Percentiles rank a stretch among this genome's conserved stretches.
Evolutionary conservation across 2,113 vertebrate species (phyloP).

Genomic region (Polypterus bichir): DNA sequence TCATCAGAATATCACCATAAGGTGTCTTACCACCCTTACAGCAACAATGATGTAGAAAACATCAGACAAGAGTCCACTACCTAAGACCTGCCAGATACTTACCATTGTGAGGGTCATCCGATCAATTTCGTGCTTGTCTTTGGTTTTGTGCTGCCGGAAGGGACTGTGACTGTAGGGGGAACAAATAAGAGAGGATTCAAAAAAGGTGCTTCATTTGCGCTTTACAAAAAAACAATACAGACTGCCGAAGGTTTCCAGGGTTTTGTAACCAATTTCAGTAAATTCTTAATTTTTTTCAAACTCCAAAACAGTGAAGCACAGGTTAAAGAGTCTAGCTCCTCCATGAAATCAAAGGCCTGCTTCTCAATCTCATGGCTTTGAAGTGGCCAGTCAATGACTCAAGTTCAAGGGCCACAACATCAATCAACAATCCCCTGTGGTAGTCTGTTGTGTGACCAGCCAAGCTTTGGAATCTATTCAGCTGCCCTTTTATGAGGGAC

Average conservation of each 20-base stretch:
- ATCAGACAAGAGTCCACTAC: neutral
- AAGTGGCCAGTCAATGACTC: constrained; percentile 28
- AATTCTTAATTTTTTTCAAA: no score
- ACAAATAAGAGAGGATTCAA: constrained; percentile 6
- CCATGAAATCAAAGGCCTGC: neutral
- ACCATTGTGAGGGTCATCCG: constrained; percentile 96
- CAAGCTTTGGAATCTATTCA: constrained; percentile 3
- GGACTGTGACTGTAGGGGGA: constrained; percentile 75
- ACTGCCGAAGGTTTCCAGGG: no score
- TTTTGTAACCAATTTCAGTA: no score
- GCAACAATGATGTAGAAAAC: neutral
- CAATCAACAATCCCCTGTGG: constrained; percentile 13
- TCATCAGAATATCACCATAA: no score
- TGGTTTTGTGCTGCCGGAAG: constrained; percentile 97
- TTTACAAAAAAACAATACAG: no score
- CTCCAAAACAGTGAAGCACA: no score
- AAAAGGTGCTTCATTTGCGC: neutral
- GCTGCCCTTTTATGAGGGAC: constrained; percentile 3
- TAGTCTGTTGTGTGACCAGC: constrained; percentile 3
- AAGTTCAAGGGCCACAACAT: constrained; percentile 30
- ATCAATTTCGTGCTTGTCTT: constrained; percentile 98
- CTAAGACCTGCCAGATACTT: constrained; percentile 28
- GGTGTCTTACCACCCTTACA: no score
- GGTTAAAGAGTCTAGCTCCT: no score
- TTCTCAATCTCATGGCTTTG: constrained; percentile 22